phyloP scores from a whole-genome alignment of 2,888 invertebrate species.

The Anthoptus insignis region DNA sequence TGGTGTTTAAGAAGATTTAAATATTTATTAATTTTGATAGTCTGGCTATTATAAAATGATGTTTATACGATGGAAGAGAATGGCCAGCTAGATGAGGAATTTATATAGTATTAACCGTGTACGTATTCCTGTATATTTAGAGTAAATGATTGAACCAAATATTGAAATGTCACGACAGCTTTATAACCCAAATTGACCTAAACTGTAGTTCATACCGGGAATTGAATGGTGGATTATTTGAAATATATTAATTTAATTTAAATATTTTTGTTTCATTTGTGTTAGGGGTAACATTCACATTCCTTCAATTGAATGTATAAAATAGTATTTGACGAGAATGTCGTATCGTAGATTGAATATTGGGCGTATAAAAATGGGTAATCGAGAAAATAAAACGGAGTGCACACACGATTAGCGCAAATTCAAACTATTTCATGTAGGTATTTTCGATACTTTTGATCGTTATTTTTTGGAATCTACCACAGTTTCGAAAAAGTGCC shows the following conservation, averaged over 20 bases:
- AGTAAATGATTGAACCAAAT: slow-evolving; percentile 58
- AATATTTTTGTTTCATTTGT: neutral
- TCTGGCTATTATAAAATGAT: neutral
- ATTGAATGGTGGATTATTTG: neutral
- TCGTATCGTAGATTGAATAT: too few species aligned
- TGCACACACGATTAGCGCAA: too few species aligned
- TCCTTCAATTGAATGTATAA: too few species aligned
- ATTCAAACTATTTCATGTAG: too few species aligned
- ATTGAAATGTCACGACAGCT: slow-evolving; percentile 26
- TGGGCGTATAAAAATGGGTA: too few species aligned
- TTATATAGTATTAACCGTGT: slow-evolving; percentile 56
- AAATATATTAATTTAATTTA: slow-evolving; percentile 4
- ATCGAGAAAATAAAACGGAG: too few species aligned
- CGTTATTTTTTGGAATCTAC: too few species aligned
- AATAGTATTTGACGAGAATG: too few species aligned
- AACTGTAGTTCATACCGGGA: neutral
- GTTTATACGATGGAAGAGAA: slow-evolving; percentile 43
- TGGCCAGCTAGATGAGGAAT: slow-evolving; percentile 62
- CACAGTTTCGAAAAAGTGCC: too few species aligned
- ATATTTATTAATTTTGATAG: too few species aligned
- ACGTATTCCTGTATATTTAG: slow-evolving; percentile 69
- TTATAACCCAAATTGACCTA: neutral
- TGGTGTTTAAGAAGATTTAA: too few species aligned
- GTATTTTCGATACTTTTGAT: too few species aligned
- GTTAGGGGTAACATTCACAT: neutral